phyloP scores from a whole-genome alignment of 2,888 invertebrate species.

The Ommatoiulus sabulosus region DNA sequence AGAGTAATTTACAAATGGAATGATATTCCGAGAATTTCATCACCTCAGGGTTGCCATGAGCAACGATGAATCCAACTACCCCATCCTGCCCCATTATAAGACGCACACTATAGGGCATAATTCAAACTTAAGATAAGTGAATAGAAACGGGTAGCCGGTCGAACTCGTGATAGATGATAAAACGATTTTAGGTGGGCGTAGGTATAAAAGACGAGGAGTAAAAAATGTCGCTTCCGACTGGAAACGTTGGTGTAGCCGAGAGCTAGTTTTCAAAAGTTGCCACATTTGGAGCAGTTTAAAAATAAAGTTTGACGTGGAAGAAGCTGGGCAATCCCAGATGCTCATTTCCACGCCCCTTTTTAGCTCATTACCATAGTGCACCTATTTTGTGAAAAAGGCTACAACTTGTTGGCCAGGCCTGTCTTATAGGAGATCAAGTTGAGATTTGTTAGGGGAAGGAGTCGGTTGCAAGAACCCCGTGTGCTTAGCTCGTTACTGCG shows the following conservation, averaged over 20 bases:
- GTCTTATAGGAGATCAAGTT: conserved; percentile 27
- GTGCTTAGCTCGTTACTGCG: conserved; percentile 35
- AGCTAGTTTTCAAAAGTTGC: conserved; percentile 20
- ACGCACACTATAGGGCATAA: too few species aligned
- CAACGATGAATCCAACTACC: too few species aligned
- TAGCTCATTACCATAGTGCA: conserved; percentile 12
- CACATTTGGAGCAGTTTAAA: conserved; percentile 51
- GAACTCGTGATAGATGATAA: not conserved
- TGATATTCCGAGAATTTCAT: too few species aligned
- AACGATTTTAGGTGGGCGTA: not conserved
- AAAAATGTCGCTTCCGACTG: conserved; percentile 44
- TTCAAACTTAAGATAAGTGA: not conserved
- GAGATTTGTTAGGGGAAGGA: conserved; percentile 40
- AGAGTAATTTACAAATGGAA: too few species aligned
- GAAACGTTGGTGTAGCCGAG: conserved; percentile 21
- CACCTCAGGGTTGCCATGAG: too few species aligned
- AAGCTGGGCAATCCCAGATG: conserved; percentile 34
- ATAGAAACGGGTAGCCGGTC: not conserved
- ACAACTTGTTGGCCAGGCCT: not conserved
- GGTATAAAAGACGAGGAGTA: not conserved
- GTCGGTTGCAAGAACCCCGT: conserved; percentile 17
- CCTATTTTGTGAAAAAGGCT: conserved; percentile 4
- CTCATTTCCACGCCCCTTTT: not conserved
- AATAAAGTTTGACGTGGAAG: conserved; percentile 32
- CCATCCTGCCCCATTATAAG: too few species aligned